Base-by-base conservation (phyloP, 1,140 invertebrate species). In the Penaeus indicus region DNA sequence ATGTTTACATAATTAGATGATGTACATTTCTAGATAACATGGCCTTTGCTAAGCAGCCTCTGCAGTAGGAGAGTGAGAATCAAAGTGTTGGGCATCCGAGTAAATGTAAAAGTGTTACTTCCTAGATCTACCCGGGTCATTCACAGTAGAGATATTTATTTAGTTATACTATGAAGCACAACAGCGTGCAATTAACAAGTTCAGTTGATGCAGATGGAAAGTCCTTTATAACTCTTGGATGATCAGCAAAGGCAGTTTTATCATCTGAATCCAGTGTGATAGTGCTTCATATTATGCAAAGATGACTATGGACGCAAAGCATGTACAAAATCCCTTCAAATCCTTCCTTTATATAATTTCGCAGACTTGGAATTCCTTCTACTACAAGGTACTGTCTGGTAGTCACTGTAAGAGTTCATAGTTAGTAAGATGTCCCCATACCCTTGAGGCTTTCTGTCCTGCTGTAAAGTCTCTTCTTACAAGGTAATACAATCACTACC, bases 21-120 rank as follows among this genome's bases (percentile, higher is more conserved):
- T 88, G 87, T 88, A 88, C 81, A 88, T 88, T 88, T 88, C 82
- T 88, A 82, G 69, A 88, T 88, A 25, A 86, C 42, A 84, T 84
- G 81, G 87, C 82, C 87, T 88, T 88, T 88, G 81, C 82, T 72
- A 80, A 82, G 85, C 60, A 67, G 77, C 85, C 82, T 88, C 81
- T 88, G 87, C 87, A 88, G 82, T 88, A 78, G 82, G 67, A 84
- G 67, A 84, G 87, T 69, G 69, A 84, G 87, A 88, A 84, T 87
- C 85, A 88, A 84, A 84, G 87, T 54, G 77, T 72, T 79, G 84
- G 84, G 84, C 84, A 86, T 79, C 72, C 25, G 18, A 88, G 87
- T 84, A 78, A 38, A 62, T 77, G 61, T 83, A 72, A 62, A 42
- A 77, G 81, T 63, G 72, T 77, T 82, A 54, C 21, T 77, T 78